Percentiles rank a stretch among this genome's conserved stretches.
These are phyloP conservation scores for Sycophila texana DNA, from an alignment of 2,888 invertebrate genomes.

Conservation along the genomic window DNA sequence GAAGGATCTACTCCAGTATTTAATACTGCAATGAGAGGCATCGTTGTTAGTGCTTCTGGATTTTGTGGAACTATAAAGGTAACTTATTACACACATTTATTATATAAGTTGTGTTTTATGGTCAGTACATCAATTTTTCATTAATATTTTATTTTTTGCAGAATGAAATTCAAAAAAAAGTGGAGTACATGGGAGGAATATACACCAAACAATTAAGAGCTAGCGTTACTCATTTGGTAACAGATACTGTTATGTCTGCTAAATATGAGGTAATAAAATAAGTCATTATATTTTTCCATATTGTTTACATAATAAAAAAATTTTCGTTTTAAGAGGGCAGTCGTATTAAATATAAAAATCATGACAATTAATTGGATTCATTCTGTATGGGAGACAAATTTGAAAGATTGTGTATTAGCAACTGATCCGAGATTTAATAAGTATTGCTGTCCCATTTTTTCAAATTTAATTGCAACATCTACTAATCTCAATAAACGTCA, in stretches of 20 bases:
- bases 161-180: constrained; percentile 80
- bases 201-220: constrained; percentile 81
- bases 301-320: not conserved
- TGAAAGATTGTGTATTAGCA: constrained; percentile 80
- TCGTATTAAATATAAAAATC: constrained; percentile 80
- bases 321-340: constrained; percentile 79
- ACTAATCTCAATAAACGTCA: constrained; percentile 84
- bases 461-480: constrained; percentile 86
- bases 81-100: constrained; percentile 29
- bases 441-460: constrained; percentile 84
- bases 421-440: constrained; percentile 81
- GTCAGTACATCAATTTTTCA: constrained; percentile 20
- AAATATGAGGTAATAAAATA: constrained; percentile 83
- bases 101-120: constrained; percentile 16
- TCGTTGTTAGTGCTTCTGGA: constrained; percentile 82
- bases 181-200: constrained; percentile 87
- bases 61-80: constrained; percentile 77
- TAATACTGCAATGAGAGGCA: constrained; percentile 87
- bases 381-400: constrained; percentile 86
- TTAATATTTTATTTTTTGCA: constrained; percentile 66
- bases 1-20: constrained; percentile 86
- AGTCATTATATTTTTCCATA: not conserved
- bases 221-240: constrained; percentile 88
- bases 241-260: constrained; percentile 85
- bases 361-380: constrained; percentile 89